Evolutionary conservation across 2,797 vertebrate species (phyloP), one percentile per base, ranked within the genome.

Genomic region (Clamator glandarius): DNA sequence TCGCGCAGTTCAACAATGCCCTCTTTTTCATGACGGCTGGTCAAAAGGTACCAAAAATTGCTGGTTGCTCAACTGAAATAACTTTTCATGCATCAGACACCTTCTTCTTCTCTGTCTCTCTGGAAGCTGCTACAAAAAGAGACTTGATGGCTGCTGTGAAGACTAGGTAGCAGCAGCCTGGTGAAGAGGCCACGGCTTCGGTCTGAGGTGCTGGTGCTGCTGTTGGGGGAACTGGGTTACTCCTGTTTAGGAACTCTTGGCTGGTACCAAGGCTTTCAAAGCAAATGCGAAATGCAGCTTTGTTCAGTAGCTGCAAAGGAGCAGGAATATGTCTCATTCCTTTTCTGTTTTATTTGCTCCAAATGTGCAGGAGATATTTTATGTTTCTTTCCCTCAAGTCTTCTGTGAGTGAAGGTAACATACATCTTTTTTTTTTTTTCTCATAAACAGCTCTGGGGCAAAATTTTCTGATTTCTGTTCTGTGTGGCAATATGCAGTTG

Each of bases 211-310:
- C 19, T 75, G 54, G 7, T 85, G 36, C 74, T 28, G 5, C 16
- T 90, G 13, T 2, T 78, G 36, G 6, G 36, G 35, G 10, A 74
- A 3, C 21, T 67, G 70, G 1, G 9, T 87, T 44, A 26, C 5
- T 18, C 23, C 25, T 76, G 6, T 36, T 24, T 24, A 8, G 41
- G 36, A 91, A 33, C 33, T 61, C 33, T 35, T 78, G 41, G 41
- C 54, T 23, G 11, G 3, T 39, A 21, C 8, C 0, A 0, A 36
- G 54, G 25, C 46, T 73, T 94, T 50, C 41, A 31, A 17, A 91
- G 31, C 8, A 50, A 14, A 14, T 12, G 9, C 0, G 0, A 63
- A 75, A 50, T 6, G 15, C 31, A 23, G 15, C 54, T 54, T 57
- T 68, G 44, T 46, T 59, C 21, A 29, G 28, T 26, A n/a, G 33